phyloP scores from a whole-genome alignment of 1,140 invertebrate species.

The Pararge aegeria region DNA sequence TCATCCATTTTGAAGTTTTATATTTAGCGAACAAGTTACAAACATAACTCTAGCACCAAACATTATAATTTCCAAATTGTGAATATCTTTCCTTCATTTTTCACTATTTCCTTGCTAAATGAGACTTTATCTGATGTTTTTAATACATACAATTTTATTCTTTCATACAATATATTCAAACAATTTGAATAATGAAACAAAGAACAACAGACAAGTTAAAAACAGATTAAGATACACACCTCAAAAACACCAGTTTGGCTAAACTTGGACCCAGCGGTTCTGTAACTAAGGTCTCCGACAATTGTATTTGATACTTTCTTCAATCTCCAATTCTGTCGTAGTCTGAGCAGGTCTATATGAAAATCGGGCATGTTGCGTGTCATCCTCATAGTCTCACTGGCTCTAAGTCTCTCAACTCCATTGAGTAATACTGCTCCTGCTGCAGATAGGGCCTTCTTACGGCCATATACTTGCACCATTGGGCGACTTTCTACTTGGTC shows the following conservation, averaged over 20 bases:
- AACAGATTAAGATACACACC: constrained; percentile 62
- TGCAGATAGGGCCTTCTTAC: constrained; percentile 94
- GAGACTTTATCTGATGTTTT: too few species aligned
- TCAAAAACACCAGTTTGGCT: constrained; percentile 97
- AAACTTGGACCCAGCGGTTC: constrained; percentile 95
- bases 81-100: too few species aligned
- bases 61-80: too few species aligned
- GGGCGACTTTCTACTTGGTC: constrained; percentile 90
- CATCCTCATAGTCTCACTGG: constrained; percentile 87
- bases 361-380: constrained; percentile 91
- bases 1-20: too few species aligned
- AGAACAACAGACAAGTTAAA: neutral
- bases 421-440: constrained; percentile 90
- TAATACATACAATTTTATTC: too few species aligned
- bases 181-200: too few species aligned
- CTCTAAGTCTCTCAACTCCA: constrained; percentile 92
- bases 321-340: constrained; percentile 96
- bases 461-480: constrained; percentile 93
- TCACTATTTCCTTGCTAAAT: too few species aligned
- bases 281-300: constrained; percentile 97
- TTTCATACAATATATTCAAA: too few species aligned
- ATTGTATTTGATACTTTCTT: constrained; percentile 98
- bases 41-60: too few species aligned
- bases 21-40: too few species aligned
- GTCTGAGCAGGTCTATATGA: constrained; percentile 93